Evolutionary conservation across 2,797 vertebrate genomes (phyloP), one percentile per base, ranked within the genome.

Genomic region (Lophotriccus pileatus): DNA sequence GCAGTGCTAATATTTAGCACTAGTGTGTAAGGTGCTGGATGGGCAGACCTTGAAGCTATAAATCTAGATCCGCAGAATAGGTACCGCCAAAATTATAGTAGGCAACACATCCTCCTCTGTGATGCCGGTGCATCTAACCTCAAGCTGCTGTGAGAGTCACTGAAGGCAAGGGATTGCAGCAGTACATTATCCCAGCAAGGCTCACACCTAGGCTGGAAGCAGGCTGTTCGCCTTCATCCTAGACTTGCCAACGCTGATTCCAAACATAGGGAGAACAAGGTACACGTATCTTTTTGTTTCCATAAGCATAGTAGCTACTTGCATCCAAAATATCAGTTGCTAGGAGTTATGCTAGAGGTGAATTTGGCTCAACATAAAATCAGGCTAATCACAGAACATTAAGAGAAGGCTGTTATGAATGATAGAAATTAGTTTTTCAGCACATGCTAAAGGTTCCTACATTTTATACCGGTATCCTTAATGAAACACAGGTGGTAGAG

Each of bases 1-100:
- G 66, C 72, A 69, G 25, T 70, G 72, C 77, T 94, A 62, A 83
- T 97, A 93, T 83, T 76, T 83, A 78, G 44, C 52, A 64, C 34
- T 74, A 56, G 16, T 39, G 13, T 77, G 32, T 73, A 93, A 92
- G 63, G 44, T 74, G 64, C 30, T 80, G 58, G 47, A 22, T 50
- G 83, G 64, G 36, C 63, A 83, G 59, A 46, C 17, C 62, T 50
- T 23, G 2, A 34, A 91, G 80, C 70, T 76, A 23, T 83, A 89
- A 46, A 53, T 90, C 55, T 80, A 70, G 13, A 83, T 34, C 53
- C 49, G 8, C 25, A 80, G 66, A 88, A 79, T 2, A 90, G 50
- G 30, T 34, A 37, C 11, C 84, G 43, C 43, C 43, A 77, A 76
- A 74, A 67, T 59, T 81, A n/a, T 10, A 25, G 25, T 3, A 86